Percentiles rank a stretch among this genome's conserved stretches.
Evolutionary conservation across 53 echinoderm and acorn worm species (phyloP).

Genomic region (Henricia sp.): DNA sequence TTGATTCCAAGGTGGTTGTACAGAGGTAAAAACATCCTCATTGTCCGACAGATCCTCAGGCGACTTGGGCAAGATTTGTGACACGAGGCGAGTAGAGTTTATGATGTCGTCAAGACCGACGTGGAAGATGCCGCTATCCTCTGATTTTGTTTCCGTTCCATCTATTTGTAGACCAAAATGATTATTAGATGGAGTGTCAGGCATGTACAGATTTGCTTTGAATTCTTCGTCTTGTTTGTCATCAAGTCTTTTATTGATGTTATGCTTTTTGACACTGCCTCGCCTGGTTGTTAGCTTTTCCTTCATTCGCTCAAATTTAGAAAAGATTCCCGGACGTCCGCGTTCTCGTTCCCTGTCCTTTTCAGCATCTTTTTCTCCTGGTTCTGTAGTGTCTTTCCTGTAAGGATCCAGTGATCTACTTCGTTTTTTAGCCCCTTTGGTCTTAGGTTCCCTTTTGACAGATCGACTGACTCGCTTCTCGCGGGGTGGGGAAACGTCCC

Average conservation of each 20-base stretch:
- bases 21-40: slow-evolving; percentile 74
- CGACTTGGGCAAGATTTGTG: slow-evolving; percentile 61
- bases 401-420: slow-evolving; percentile 92
- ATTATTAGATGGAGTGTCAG: slow-evolving; percentile 24
- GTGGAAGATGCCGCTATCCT: slow-evolving; percentile 92
- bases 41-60: slow-evolving; percentile 84
- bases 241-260: slow-evolving; percentile 20
- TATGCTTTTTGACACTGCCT: slow-evolving; percentile 81
- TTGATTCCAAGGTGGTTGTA: slow-evolving; percentile 28
- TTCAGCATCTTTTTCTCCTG: slow-evolving; percentile 49
- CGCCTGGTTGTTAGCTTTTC: slow-evolving; percentile 73
- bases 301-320: slow-evolving; percentile 71
- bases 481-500: slow-evolving; percentile 48
- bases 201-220: slow-evolving; percentile 17
- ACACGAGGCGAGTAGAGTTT: slow-evolving; percentile 26
- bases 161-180: slow-evolving; percentile 70
- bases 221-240: slow-evolving; percentile 42
- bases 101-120: slow-evolving; percentile 71
- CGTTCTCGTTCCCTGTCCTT: slow-evolving; percentile 68
- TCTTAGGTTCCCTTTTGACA: slow-evolving; percentile 70
- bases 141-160: slow-evolving; percentile 90
- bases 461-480: slow-evolving; percentile 80
- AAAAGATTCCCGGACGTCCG: slow-evolving; percentile 87
- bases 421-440: slow-evolving; percentile 77
- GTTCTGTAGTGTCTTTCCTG: slow-evolving; percentile 32